phyloP scores from a whole-genome alignment of 2,888 invertebrate genomes.

The Drosophila borealis region DNA sequence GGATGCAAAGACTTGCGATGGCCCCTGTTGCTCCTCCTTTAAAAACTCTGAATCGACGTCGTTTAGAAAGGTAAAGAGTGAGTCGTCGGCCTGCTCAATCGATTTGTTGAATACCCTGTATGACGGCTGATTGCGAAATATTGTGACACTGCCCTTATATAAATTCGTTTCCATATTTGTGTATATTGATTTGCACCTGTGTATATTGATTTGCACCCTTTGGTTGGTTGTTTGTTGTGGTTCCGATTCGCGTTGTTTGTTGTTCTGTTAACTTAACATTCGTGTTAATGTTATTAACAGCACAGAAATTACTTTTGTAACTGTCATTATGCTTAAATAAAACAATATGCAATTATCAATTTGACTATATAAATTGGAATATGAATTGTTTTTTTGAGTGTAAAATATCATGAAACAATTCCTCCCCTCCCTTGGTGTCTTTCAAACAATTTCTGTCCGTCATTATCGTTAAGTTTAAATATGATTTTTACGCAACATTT shows the following conservation, averaged over 20 bases:
- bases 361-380: background rate
- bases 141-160: constrained; percentile 23
- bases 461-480: constrained; percentile 17
- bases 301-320: background rate
- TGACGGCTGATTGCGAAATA: constrained; percentile 73
- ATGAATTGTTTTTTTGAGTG: background rate
- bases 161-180: constrained; percentile 27
- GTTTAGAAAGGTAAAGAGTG: constrained; percentile 66
- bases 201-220: too few species aligned
- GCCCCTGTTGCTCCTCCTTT: constrained; percentile 35
- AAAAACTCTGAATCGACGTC: constrained; percentile 69
- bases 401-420: background rate
- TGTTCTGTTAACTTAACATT: constrained; percentile 1
- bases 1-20: constrained; percentile 25
- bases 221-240: constrained; percentile 9
- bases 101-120: constrained; percentile 75
- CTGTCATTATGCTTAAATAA: background rate
- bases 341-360: too few species aligned
- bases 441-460: background rate
- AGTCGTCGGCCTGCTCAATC: constrained; percentile 69
- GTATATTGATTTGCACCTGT: background rate
- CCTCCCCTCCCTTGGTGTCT: background rate
- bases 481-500: constrained; percentile 48
- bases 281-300: constrained; percentile 24
- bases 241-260: constrained; percentile 1